phyloP scores from a whole-genome alignment of 2,797 vertebrate species.

The Bradypodion pumilum region DNA sequence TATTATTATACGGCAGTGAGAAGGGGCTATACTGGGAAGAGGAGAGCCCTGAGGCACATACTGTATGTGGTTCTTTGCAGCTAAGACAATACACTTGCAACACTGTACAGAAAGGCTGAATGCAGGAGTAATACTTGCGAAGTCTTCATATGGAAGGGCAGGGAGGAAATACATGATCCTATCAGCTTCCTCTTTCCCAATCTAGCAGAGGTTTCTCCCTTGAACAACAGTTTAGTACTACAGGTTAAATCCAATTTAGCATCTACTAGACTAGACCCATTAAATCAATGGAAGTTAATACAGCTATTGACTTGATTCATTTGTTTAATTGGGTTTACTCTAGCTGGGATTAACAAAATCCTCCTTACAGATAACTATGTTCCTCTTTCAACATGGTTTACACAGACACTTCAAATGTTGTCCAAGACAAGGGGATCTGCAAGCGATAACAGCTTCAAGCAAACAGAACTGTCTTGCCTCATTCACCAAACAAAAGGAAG shows the following conservation, averaged over 20 bases:
- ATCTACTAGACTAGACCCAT: too few species aligned
- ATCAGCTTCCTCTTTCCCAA: neutral
- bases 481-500: slow-evolving; percentile 20
- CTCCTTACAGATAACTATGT: neutral
- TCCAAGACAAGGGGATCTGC: neutral
- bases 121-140: neutral
- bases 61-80: too few species aligned
- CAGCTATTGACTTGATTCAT: too few species aligned
- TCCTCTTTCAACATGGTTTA: neutral
- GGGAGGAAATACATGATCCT: neutral
- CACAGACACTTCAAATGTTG: neutral
- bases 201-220: neutral
- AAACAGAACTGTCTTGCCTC: neutral
- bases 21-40: too few species aligned
- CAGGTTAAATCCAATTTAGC: neutral
- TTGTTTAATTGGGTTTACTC: too few species aligned
- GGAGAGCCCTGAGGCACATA: too few species aligned
- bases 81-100: neutral
- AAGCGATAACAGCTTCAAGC: neutral
- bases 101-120: neutral
- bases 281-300: too few species aligned
- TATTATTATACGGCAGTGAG: too few species aligned
- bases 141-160: neutral
- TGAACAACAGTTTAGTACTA: neutral
- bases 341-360: neutral